phyloP scores from a whole-genome alignment of 1,140 invertebrate species.

The Pomacea maculata region DNA sequence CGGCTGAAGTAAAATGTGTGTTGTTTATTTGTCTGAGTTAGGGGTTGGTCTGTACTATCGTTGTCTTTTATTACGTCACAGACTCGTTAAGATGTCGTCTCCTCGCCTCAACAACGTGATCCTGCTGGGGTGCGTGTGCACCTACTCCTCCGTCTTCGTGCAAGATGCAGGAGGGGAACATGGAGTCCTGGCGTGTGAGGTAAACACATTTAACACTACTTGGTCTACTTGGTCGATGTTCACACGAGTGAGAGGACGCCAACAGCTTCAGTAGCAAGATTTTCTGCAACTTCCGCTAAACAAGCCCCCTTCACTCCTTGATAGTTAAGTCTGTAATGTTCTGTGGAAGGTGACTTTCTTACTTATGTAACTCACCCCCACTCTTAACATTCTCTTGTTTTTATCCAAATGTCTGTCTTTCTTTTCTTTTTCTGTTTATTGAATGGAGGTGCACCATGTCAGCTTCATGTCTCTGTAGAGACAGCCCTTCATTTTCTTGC shows the following conservation, averaged over 20 bases:
- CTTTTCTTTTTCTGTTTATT: too few species aligned
- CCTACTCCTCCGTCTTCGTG: constrained; percentile 94
- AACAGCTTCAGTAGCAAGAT: not conserved
- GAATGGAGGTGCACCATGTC: too few species aligned
- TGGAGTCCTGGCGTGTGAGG: not conserved
- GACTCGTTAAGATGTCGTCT: constrained; percentile 98
- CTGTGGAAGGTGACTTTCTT: too few species aligned
- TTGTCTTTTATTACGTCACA: constrained; percentile 54
- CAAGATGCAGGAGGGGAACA: constrained; percentile 44
- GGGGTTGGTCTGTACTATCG: not conserved
- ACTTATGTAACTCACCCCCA: too few species aligned
- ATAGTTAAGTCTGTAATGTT: too few species aligned
- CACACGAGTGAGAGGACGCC: not conserved
- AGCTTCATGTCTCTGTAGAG: too few species aligned
- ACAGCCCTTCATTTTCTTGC: too few species aligned
- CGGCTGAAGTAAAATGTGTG: too few species aligned
- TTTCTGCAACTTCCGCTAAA: too few species aligned
- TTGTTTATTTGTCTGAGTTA: not conserved
- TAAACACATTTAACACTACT: not conserved
- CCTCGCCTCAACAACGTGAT: constrained; percentile 97
- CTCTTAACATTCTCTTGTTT: too few species aligned
- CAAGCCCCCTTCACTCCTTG: too few species aligned
- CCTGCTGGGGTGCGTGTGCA: constrained; percentile 94
- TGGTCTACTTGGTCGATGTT: not conserved
- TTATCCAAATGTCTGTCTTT: too few species aligned